Conservation (phyloP, 2,797 vertebrate species). For the Eleutherodactylus coqui region DNA sequence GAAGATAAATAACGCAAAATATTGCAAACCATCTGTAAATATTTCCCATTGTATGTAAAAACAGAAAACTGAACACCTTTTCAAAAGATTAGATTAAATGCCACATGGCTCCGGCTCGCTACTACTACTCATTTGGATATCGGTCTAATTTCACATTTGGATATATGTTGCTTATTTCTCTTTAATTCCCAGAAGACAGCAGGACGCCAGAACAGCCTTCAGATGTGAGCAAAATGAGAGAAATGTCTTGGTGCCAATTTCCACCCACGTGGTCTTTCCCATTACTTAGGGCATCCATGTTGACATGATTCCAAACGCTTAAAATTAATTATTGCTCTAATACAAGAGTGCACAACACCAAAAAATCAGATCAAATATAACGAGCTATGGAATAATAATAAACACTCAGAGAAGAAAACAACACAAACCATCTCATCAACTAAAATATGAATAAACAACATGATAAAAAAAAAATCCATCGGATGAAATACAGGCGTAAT, state of each 20-base stretch:
- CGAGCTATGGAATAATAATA: too few relatives aligned
- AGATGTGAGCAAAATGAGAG: constrained; percentile 12
- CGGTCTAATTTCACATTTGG: too few relatives aligned
- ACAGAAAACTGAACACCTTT: constrained; percentile 8
- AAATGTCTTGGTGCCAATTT: constrained; percentile 1
- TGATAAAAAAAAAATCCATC: too few relatives aligned
- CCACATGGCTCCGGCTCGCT: constrained; percentile 15
- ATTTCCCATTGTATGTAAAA: constrained; percentile 5
- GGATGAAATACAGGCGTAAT: too few relatives aligned
- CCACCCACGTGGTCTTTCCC: constrained; percentile 37
- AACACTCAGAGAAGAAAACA: too few relatives aligned
- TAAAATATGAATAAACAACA: too few relatives aligned
- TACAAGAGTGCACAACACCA: too few relatives aligned
- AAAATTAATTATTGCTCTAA: background rate
- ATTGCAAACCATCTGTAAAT: background rate
- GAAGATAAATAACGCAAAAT: background rate
- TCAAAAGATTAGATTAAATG: constrained; percentile 5
- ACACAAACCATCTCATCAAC: too few relatives aligned
- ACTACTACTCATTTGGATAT: constrained; percentile 20
- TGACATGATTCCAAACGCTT: background rate
- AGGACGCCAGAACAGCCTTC: constrained; percentile 30
- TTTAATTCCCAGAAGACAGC: constrained; percentile 20
- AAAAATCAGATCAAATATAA: too few relatives aligned
- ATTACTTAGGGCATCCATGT: background rate
- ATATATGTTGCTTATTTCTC: constrained; percentile 14